Percentiles rank a stretch among this genome's conserved stretches.
These are phyloP conservation scores for Zonotrichia albicollis DNA, from an alignment of 2,797 vertebrate species.

Conservation along the genomic window DNA sequence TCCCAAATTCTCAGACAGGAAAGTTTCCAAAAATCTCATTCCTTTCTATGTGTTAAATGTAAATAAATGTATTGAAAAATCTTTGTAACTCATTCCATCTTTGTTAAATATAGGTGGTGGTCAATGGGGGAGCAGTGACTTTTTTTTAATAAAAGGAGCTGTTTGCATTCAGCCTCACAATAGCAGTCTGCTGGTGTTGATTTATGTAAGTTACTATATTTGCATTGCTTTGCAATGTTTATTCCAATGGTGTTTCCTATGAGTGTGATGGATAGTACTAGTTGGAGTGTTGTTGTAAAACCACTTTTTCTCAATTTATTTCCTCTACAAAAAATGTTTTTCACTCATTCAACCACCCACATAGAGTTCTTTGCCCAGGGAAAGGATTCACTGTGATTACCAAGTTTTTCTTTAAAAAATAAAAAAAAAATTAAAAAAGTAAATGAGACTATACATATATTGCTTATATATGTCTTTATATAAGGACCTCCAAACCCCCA, in stretches of 20 bases:
- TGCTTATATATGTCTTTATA: not conserved
- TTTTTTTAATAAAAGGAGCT: not conserved
- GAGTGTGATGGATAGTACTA: not conserved
- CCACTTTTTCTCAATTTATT: constrained; percentile 13
- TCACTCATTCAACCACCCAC: not conserved
- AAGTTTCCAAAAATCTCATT: not conserved
- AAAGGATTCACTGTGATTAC: constrained; percentile 12
- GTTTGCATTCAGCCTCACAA: not conserved
- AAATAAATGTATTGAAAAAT: not conserved
- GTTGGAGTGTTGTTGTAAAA: not conserved
- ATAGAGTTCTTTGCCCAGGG: not conserved
- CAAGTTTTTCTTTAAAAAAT: not conserved
- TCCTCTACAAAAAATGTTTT: not conserved
- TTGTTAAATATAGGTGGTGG: not conserved
- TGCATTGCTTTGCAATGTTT: not conserved
- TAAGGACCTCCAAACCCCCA: not conserved
- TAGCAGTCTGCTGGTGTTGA: not conserved
- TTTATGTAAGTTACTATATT: not conserved
- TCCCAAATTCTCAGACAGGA: not conserved
- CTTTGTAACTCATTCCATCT: not conserved
- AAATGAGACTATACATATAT: not conserved
- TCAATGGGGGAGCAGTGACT: not conserved
- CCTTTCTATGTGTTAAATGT: not conserved
- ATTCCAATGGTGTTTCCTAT: not conserved
- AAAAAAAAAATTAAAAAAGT: not conserved